Conservation (phyloP, 2,797 vertebrate species). For the Sebastes trivittatus region DNA sequence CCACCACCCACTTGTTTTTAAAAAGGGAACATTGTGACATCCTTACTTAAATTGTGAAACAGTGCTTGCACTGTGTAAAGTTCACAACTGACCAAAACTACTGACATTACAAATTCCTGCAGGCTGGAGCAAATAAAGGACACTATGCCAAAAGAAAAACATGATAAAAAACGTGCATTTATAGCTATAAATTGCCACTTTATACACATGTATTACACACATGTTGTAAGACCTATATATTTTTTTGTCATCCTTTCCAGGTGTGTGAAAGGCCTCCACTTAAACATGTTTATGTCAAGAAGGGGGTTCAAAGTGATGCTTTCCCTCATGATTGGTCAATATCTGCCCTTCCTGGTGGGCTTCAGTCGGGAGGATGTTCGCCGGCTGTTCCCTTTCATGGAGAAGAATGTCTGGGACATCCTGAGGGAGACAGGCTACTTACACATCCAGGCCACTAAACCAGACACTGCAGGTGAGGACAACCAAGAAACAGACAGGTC, state of each 20-base stretch:
- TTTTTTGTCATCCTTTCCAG: conserved; percentile 60
- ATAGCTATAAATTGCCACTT: neutral
- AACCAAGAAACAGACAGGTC: neutral
- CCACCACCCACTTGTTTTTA: neutral
- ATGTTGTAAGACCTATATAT: neutral
- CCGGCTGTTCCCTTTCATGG: conserved; percentile 84
- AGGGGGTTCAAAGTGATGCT: conserved; percentile 61
- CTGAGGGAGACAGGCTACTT: conserved; percentile 87
- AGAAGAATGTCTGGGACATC: conserved; percentile 81
- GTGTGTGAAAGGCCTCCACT: conserved; percentile 87
- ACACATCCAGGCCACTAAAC: conserved; percentile 91
- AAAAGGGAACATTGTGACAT: conserved; percentile 32
- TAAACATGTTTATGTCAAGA: conserved; percentile 71
- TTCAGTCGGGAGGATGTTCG: conserved; percentile 84
- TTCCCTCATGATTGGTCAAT: conserved; percentile 82
- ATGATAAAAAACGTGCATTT: neutral
- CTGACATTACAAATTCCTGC: conserved; percentile 24
- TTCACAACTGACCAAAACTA: neutral
- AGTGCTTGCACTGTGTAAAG: conserved; percentile 21
- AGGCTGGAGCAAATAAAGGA: neutral
- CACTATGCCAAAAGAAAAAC: neutral
- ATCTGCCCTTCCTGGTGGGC: conserved; percentile 88
- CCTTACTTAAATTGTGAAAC: conserved; percentile 15
- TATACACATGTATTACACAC: too few species aligned
- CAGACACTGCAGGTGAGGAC: conserved; percentile 87